Conservation (phyloP, 2,888 invertebrate genomes). For the Amblyjoppa fuscipennis region DNA sequence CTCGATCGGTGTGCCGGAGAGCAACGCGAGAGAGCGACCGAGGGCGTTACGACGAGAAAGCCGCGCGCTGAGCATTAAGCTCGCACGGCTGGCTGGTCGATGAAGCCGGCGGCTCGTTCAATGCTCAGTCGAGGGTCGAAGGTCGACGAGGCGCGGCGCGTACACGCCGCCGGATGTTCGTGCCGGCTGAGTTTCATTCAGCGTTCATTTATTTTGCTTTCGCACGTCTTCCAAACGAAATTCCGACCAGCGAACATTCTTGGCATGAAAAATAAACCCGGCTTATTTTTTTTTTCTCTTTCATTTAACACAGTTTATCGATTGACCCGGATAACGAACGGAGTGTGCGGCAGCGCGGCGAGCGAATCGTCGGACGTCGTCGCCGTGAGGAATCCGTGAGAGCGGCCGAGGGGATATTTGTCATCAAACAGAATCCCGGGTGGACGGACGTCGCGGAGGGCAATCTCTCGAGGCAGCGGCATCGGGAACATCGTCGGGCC, state of each 20-base stretch:
- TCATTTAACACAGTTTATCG: no score
- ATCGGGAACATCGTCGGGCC: constrained; percentile 31
- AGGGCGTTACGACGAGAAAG: constrained; percentile 1
- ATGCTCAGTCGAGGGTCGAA: constrained; percentile 46
- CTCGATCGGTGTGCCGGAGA: neutral
- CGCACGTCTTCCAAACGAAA: no score
- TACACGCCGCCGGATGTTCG: constrained; percentile 4
- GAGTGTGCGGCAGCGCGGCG: neutral
- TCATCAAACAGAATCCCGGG: neutral
- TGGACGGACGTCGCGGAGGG: neutral
- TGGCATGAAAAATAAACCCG: no score
- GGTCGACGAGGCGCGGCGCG: constrained; percentile 45
- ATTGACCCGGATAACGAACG: constrained; percentile 13
- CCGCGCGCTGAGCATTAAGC: neutral
- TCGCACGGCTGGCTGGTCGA: constrained; percentile 44
- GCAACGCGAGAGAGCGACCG: neutral
- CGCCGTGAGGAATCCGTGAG: no score
- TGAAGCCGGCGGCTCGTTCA: constrained; percentile 48
- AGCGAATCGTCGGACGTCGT: no score
- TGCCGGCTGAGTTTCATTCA: constrained; percentile 8
- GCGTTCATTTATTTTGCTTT: neutral
- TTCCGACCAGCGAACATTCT: no score
- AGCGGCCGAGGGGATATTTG: neutral
- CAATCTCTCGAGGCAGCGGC: neutral
- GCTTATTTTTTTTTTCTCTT: no score